phyloP scores from a whole-genome alignment of 2,888 invertebrate species.

The Scaptomyza tumidula region DNA sequence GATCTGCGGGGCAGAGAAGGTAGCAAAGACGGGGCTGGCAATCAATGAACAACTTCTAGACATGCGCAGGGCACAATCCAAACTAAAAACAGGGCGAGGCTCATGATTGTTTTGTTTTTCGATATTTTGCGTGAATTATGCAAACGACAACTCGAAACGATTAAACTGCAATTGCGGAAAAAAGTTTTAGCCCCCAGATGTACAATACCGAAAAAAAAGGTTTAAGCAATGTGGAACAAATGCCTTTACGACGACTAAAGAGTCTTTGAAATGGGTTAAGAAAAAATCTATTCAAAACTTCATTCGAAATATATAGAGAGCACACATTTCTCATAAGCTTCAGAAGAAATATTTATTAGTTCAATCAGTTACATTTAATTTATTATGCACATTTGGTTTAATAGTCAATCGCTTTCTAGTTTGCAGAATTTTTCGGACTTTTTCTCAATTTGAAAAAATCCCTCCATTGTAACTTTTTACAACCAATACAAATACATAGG shows the following conservation, averaged over 20 bases:
- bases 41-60: slow-evolving; percentile 71
- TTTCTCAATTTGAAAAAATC: neutral
- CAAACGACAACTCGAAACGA: slow-evolving; percentile 27
- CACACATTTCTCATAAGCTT: too few relatives aligned
- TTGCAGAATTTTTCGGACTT: too few relatives aligned
- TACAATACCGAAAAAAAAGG: neutral
- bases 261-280: neutral
- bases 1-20: slow-evolving; percentile 3
- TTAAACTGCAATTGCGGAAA: slow-evolving; percentile 33
- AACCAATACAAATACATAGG: neutral
- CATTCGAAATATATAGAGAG: too few relatives aligned
- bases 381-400: neutral
- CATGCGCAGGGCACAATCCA: slow-evolving; percentile 71
- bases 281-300: neutral
- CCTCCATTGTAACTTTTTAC: neutral
- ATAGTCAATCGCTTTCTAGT: neutral
- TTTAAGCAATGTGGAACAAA: neutral
- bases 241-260: neutral
- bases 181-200: neutral
- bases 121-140: slow-evolving; percentile 59
- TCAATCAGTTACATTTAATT: too few relatives aligned
- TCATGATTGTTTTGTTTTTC: slow-evolving; percentile 5
- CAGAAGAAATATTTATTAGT: too few relatives aligned
- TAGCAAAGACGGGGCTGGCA: slow-evolving; percentile 16
- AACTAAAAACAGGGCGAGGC: slow-evolving; percentile 62